Base-by-base conservation (phyloP, 2,797 vertebrate species). In the Sebastes ruberrimus region DNA sequence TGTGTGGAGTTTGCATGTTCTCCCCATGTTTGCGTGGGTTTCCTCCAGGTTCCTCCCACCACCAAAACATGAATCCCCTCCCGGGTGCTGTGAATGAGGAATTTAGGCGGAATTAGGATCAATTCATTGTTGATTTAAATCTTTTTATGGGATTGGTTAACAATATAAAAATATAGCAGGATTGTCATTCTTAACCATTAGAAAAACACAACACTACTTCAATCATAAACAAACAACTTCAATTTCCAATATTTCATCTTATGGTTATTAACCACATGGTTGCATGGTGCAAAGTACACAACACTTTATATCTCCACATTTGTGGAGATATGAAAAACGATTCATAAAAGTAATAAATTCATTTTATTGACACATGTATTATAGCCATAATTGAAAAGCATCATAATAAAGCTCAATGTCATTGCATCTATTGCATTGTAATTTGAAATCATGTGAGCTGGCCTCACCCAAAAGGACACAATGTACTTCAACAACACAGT, bases 341-440 rank as follows among this genome's bases (percentile, higher is more conserved):
- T 84, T 84, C 52, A 75, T 87, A 70, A 88, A 76, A 62, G 46
- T 66, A 52, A 52, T 67, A 76, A 74, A 81, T 30, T 10, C 13
- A 71, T 73, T 80, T 73, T 20, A 84, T 3, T 57, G 64, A 69
- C 78, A 80, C 57, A 79, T 86, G 84, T 90, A 90, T 84, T 78
- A 83, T 25, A 56, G 71, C 72, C 61, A 27, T 88, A 89, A 93
- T 75, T 85, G 74, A 89, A 87, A 90, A 71, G 75, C 82, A 73
- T 86, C 78, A 78, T 67, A 75, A 81, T 87, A 85, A 91, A 89
- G 53, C 65, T 81, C 78, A 88, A 71, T 88, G 80, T 88, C 82
- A 89, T 14, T 68, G 68, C 66, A 81, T 84, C 67, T 74, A 74
- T 82, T 91, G 76, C 67, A 86, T 91, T 86, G 87, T 88, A 91